Evolutionary conservation across 2,113 vertebrate species (phyloP), one percentile per base, ranked within the genome.

Genomic region (Cyprinodon tularosa): DNA sequence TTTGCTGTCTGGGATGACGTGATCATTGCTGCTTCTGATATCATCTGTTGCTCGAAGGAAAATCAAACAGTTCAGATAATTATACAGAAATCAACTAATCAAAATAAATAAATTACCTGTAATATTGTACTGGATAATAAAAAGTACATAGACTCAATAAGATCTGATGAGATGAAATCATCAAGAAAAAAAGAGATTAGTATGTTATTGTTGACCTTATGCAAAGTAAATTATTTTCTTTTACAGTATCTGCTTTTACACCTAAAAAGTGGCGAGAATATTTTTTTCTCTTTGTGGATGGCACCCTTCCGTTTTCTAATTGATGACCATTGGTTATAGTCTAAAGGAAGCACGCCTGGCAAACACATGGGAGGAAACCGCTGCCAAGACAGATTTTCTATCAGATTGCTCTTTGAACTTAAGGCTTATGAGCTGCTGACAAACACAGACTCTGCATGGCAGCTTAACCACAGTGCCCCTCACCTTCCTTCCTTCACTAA

Each of bases 351-450:
- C 80, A 69, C 80, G 78, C 76, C 85, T 88, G 82, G 86, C 89
- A 90, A 91, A 88, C 84, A 81, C 85, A 74, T 63, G 65, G 81
- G 75, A 83, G 89, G 86, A 89, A 92, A 88, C 90, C 62, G 29
- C 85, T 87, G 87, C 87, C 87, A 89, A 85, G 81, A 78, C 85
- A 76, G 80, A 81, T 86, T 88, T 87, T 90, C 89, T 92, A 74
- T 92, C 85, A 91, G 90, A 90, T 88, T 77, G 78, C 88, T 84
- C 87, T 93, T 93, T 93, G 89, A 93, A 92, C 88, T 84, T 81
- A 62, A 87, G 80, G 86, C 91, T 91, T 88, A 88, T 84, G 84
- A 83, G 87, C 82, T 83, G 80, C 85, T 84, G 87, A 84, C 86
- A 88, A 83, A 86, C 86, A 91, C 74, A 83, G 91, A 87, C 89